Evolutionary conservation across 2,113 vertebrate genomes (phyloP).

Genomic region (Microtus ochrogaster): DNA sequence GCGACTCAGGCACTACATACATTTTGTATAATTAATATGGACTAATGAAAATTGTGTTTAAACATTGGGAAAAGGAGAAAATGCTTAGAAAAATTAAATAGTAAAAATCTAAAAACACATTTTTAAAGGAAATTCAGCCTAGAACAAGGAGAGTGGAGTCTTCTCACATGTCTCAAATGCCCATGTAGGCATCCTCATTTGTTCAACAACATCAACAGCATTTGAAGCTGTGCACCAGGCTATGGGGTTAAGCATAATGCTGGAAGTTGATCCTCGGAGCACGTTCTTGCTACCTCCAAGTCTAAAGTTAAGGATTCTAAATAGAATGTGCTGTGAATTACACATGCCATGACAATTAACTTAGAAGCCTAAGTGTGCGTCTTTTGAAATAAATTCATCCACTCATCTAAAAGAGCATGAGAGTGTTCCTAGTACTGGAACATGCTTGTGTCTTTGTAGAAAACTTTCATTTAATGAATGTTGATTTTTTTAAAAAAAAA

Average conservation of each 20-base stretch:
- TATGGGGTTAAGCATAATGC: not conserved
- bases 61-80: not conserved
- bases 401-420: not conserved
- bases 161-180: accelerated
- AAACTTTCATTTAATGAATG: not conserved
- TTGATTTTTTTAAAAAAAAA: not conserved
- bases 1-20: no score
- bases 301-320: not conserved
- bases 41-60: not conserved
- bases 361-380: not conserved
- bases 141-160: not conserved
- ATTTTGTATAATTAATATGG: not conserved
- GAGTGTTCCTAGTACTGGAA: accelerated
- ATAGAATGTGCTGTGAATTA: not conserved
- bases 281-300: not conserved
- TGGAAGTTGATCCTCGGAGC: not conserved
- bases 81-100: not conserved
- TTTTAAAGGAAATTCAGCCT: not conserved
- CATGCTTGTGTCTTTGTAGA: not conserved
- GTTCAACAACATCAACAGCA: not conserved
- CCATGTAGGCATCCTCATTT: not conserved
- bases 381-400: slow-evolving; percentile 11
- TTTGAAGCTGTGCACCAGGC: not conserved
- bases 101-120: not conserved
- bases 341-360: not conserved